Evolutionary conservation across 2,888 invertebrate genomes (phyloP).

Genomic region (Dynastes grantii): DNA sequence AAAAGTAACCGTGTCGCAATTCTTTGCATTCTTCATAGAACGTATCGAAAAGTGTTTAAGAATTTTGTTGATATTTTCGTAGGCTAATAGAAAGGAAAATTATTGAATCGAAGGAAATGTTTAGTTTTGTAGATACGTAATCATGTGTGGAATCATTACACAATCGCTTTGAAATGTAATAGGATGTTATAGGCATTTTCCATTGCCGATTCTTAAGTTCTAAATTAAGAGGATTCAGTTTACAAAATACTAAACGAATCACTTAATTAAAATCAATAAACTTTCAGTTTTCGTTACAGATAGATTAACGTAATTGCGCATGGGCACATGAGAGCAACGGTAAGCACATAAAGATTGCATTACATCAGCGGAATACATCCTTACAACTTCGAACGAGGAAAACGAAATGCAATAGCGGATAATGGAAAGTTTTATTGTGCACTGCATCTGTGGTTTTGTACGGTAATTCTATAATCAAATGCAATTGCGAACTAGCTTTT

Average conservation of each 20-base stretch:
- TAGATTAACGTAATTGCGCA: background rate
- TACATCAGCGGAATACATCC: background rate
- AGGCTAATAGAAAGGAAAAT: background rate
- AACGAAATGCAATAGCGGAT: slow-evolving; percentile 7
- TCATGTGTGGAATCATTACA: background rate
- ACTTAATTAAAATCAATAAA: too few relatives aligned
- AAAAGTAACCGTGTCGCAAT: background rate
- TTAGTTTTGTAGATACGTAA: background rate
- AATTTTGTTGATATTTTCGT: background rate
- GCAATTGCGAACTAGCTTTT: background rate
- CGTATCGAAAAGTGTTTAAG: background rate
- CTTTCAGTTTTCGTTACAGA: background rate
- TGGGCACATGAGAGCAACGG: background rate
- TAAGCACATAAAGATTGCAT: background rate
- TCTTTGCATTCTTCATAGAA: background rate
- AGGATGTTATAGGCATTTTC: background rate
- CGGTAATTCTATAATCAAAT: slow-evolving; percentile 8
- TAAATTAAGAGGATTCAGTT: too few relatives aligned
- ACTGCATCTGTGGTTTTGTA: background rate
- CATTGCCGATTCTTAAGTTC: too few relatives aligned
- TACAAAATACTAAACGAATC: too few relatives aligned
- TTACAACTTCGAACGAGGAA: background rate
- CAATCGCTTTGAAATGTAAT: background rate
- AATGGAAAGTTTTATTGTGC: slow-evolving; percentile 13
- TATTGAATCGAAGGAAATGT: slow-evolving; percentile 2